Conservation (phyloP, 2,113 vertebrate species). For the Eublepharis macularius region DNA sequence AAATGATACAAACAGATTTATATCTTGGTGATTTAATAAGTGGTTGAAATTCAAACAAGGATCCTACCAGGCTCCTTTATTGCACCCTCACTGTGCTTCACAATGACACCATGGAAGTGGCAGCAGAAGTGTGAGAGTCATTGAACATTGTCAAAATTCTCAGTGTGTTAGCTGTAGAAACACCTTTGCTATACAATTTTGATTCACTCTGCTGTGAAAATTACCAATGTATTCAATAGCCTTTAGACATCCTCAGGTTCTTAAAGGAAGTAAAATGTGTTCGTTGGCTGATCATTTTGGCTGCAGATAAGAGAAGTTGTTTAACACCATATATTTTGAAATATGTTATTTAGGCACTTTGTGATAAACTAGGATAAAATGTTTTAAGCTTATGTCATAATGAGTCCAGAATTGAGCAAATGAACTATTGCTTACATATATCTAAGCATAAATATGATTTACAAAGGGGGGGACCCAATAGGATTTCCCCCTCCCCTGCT, state of each 20-base stretch:
- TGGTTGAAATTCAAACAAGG: background rate
- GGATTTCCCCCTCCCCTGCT: too few relatives aligned
- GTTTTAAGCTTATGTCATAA: background rate
- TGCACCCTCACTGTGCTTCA: background rate
- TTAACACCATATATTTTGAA: conserved; percentile 3
- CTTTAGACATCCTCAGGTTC: background rate
- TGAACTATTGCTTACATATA: too few relatives aligned
- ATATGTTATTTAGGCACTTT: background rate
- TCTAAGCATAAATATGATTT: background rate
- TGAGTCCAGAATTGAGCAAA: background rate
- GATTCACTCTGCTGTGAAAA: conserved; percentile 26
- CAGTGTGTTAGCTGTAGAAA: conserved; percentile 52
- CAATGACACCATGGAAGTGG: conserved; percentile 28
- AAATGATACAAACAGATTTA: background rate
- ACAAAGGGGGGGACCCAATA: too few relatives aligned
- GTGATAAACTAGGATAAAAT: background rate
- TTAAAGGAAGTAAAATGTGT: background rate
- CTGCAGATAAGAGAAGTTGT: background rate
- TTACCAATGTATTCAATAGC: conserved; percentile 6
- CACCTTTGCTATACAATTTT: conserved; percentile 41
- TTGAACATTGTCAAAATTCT: conserved; percentile 52
- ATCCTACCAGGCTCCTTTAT: background rate
- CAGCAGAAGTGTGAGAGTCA: conserved; percentile 42
- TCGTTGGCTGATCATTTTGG: background rate
- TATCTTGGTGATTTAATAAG: background rate